These are phyloP conservation scores for Marmota monax DNA, from an alignment of 2,113 vertebrate genomes.

Conservation along the genomic window DNA sequence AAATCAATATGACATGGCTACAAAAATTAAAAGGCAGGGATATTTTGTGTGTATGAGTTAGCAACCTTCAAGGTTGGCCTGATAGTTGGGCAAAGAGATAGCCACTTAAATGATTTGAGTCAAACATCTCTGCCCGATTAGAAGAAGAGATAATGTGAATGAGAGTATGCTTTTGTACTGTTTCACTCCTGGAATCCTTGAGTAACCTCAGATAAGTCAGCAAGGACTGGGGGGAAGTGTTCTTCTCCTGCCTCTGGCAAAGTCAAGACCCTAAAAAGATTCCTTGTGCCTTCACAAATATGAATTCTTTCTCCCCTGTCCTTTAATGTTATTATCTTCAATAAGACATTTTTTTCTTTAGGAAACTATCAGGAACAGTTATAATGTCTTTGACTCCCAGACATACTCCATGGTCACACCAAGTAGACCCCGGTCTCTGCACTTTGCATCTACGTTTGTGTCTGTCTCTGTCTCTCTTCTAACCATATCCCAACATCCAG, in stretches of 20 bases:
- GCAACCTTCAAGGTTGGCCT: neutral
- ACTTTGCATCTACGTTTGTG: neutral
- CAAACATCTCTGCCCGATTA: neutral
- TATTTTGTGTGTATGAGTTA: neutral
- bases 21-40: neutral
- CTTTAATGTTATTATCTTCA: slow-evolving; percentile 11
- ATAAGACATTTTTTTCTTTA: neutral
- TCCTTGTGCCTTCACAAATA: slow-evolving; percentile 37
- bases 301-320: neutral
- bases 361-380: neutral
- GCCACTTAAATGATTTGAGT: neutral
- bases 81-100: neutral
- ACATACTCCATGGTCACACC: neutral
- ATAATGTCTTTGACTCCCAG: slow-evolving; percentile 5
- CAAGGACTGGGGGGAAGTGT: neutral
- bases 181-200: neutral
- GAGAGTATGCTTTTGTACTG: neutral
- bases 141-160: neutral
- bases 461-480: neutral
- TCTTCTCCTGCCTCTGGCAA: neutral
- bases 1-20: neutral
- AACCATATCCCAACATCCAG: neutral
- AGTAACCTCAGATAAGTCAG: neutral
- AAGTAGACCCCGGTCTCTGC: neutral
- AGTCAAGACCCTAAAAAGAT: neutral